Base-by-base conservation (phyloP, 2,113 vertebrate genomes). In the Bubo bubo region DNA sequence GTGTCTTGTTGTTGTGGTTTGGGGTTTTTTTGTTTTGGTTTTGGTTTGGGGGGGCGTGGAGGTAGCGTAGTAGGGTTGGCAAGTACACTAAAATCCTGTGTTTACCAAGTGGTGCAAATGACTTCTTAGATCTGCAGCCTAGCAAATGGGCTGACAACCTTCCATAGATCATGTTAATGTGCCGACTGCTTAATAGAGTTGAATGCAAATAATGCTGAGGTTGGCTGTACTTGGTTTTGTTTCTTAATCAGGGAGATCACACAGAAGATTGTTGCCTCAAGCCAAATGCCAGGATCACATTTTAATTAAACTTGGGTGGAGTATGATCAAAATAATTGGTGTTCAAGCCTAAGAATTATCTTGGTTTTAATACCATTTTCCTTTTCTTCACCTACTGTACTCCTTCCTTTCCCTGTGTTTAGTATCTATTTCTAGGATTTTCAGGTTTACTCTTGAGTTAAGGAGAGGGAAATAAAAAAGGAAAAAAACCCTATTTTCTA, bases 401-500 rank as follows among this genome's bases (percentile, higher is more conserved):
- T 91, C 4, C 8, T 59, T 84, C 21, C 37, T 73, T 86, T 72
- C 24, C 22, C 8, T 50, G 34, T 64, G 20, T 66, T 88, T 37
- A 45, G 12, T 82, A 19, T 37, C 12, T 70, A 4, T 58, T 91
- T 74, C 59, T 95, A 53, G 41, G n/a, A 74, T 83, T 24, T 58
- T 91, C 24, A 47, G 1, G 7, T 91, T 85, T 75, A 79, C 15
- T 14, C 16, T 67, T 64, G 21, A 34, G 11, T 43, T 32, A 47
- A 27, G 22, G 4, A 0, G 5, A 1, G 13, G 8, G 18, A 18
- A 9, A 3, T 10, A 11, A 39, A 62, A 10, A 24, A 4, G 6
- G 12, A 39, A 28, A 60, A 19, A 15, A 8, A 28, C 4, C 2
- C 11, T 24, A 0, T 72, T n/a, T 56, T 86, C 10, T 66, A 4